Conservation (phyloP, 2,888 invertebrate species). For the Diadromus collaris region DNA sequence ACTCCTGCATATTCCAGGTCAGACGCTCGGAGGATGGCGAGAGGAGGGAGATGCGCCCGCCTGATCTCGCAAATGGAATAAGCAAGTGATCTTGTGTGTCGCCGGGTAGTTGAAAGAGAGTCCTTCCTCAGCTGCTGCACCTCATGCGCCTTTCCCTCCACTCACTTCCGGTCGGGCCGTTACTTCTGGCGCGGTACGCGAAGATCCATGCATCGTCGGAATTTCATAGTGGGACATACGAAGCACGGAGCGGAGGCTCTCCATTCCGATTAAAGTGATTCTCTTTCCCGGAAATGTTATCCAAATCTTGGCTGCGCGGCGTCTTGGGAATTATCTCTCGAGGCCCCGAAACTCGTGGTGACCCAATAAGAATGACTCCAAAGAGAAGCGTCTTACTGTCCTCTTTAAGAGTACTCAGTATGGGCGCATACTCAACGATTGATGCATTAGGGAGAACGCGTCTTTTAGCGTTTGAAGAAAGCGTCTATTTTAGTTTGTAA, state of each 20-base stretch:
- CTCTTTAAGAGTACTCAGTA: too few relatives aligned
- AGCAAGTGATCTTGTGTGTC: constrained; percentile 29
- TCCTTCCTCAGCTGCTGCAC: not conserved
- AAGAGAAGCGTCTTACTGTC: too few relatives aligned
- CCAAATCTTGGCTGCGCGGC: too few relatives aligned
- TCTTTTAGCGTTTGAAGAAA: too few relatives aligned
- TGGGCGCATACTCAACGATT: too few relatives aligned
- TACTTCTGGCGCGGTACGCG: not conserved
- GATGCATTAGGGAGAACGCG: too few relatives aligned
- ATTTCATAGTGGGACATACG: not conserved
- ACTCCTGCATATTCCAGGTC: constrained; percentile 23
- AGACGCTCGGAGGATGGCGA: constrained; percentile 7
- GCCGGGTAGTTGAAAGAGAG: not conserved
- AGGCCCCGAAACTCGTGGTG: too few relatives aligned
- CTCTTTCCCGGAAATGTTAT: not conserved
- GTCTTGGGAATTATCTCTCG: too few relatives aligned
- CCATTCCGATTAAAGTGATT: not conserved
- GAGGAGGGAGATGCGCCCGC: not conserved
- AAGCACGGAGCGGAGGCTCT: not conserved
- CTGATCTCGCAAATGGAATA: constrained; percentile 29
- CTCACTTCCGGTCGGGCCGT: not conserved
- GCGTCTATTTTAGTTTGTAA: too few relatives aligned
- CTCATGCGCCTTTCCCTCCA: not conserved
- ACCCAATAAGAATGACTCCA: too few relatives aligned
- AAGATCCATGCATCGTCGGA: constrained; percentile 4